phyloP scores from a whole-genome alignment of 1,140 invertebrate species.

The Drosophila ambigua region DNA sequence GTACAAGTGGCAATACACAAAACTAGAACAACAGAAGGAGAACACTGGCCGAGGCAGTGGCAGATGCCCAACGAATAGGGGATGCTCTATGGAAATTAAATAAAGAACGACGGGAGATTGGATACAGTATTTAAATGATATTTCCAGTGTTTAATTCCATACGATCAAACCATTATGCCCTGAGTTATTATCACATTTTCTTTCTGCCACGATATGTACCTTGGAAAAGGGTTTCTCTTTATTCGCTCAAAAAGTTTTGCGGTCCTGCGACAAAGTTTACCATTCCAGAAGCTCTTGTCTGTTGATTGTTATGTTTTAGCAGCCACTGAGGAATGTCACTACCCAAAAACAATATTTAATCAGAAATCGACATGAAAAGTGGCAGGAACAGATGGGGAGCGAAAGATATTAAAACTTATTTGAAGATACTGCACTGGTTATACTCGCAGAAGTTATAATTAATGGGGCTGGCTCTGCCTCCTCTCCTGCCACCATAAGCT shows the following conservation, averaged over 20 bases:
- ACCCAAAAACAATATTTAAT: constrained; percentile 37
- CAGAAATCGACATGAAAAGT: constrained; percentile 46
- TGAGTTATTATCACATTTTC: too few species aligned
- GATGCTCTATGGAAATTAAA: constrained; percentile 21
- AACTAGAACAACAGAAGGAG: constrained; percentile 66
- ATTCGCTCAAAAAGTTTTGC: too few species aligned
- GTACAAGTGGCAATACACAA: constrained; percentile 77
- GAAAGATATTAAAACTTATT: constrained; percentile 7
- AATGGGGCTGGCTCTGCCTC: constrained; percentile 10
- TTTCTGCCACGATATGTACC: too few species aligned
- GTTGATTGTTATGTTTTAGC: constrained; percentile 36
- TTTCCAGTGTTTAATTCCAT: too few species aligned
- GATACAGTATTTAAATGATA: too few species aligned
- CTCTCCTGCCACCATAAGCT: constrained; percentile 16
- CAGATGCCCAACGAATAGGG: neutral
- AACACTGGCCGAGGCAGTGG: neutral
- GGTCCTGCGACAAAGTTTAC: constrained; percentile 23
- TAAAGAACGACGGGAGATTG: neutral
- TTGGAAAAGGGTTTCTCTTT: too few species aligned
- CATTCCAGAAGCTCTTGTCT: constrained; percentile 42
- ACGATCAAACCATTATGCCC: too few species aligned
- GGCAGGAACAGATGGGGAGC: neutral
- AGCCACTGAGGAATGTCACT: constrained; percentile 21
- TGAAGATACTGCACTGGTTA: constrained; percentile 12
- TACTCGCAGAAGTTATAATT: constrained; percentile 30